Evolutionary conservation across 2,797 vertebrate species (phyloP).

Genomic region (Acrossocheilus wenchowensis): DNA sequence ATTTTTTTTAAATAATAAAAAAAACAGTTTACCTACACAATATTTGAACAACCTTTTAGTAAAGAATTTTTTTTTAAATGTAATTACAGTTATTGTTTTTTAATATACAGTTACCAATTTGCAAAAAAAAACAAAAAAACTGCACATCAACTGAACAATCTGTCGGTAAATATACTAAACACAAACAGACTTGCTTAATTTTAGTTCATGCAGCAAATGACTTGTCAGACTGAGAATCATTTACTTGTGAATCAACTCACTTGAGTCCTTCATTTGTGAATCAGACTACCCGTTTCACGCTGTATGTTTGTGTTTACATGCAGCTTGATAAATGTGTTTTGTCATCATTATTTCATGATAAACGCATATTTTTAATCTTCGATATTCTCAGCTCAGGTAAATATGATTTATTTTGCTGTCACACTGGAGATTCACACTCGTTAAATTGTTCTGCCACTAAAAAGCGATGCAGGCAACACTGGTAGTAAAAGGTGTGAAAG

Average conservation of each 20-base stretch:
- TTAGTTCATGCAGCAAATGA: not conserved
- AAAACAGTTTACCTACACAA: not conserved
- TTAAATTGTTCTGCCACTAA: not conserved
- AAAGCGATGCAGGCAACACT: too few relatives aligned
- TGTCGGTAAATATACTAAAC: not conserved
- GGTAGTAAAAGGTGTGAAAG: constrained; percentile 2
- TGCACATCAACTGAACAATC: not conserved
- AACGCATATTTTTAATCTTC: not conserved
- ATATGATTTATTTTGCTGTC: not conserved
- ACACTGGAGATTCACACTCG: not conserved
- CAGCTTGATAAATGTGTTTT: not conserved
- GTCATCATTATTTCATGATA: not conserved
- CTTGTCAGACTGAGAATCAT: not conserved
- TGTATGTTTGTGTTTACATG: not conserved
- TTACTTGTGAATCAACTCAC: not conserved
- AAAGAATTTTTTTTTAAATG: not conserved
- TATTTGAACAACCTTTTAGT: not conserved
- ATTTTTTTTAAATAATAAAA: too few relatives aligned
- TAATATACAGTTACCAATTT: not conserved
- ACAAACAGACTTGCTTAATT: not conserved
- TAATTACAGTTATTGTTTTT: not conserved
- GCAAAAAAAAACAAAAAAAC: not conserved
- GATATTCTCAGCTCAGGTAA: not conserved
- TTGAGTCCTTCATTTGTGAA: not conserved
- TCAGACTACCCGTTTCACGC: not conserved